These are phyloP conservation scores for Geodia barretti DNA, from an alignment of 37 sponge, comb jelly and placozoan genomes.

Conservation along the genomic window DNA sequence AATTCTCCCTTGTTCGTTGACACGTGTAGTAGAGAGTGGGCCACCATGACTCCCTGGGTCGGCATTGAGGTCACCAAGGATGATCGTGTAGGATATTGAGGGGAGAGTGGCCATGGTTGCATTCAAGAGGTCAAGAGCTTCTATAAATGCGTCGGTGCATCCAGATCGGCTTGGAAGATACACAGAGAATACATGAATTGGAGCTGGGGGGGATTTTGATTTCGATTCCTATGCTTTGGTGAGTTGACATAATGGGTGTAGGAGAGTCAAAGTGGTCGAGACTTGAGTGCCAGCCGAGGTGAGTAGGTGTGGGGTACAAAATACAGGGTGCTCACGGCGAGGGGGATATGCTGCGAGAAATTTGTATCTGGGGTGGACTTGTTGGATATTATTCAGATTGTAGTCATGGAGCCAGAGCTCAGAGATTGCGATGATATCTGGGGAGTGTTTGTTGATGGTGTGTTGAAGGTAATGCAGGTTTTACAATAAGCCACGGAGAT, in stretches of 20 bases:
- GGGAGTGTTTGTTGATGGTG: no score
- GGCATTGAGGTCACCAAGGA: background rate
- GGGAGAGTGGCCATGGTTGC: background rate
- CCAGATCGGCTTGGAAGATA: background rate
- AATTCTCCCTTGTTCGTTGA: background rate
- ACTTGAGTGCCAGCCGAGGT: no score
- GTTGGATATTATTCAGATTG: background rate
- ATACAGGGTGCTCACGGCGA: background rate
- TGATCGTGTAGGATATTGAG: background rate
- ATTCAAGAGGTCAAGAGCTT: background rate
- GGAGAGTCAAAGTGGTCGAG: no score
- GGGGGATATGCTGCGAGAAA: background rate
- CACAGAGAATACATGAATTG: background rate
- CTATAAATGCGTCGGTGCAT: background rate
- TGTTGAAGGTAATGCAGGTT: no score
- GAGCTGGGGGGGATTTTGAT: no score
- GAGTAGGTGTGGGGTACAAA: background rate
- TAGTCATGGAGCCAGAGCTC: constrained; percentile 1
- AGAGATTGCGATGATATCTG: background rate
- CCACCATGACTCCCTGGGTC: background rate
- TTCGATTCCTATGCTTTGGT: no score
- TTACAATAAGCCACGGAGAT: no score
- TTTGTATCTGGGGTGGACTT: background rate
- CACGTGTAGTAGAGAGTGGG: background rate
- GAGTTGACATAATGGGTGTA: no score